A percentile compares a stretch with the other conserved stretches of the same genome.
These are phyloP conservation scores for Drosophila trapezifrons DNA, from an alignment of 1,140 invertebrate species.

Conservation along the genomic window DNA sequence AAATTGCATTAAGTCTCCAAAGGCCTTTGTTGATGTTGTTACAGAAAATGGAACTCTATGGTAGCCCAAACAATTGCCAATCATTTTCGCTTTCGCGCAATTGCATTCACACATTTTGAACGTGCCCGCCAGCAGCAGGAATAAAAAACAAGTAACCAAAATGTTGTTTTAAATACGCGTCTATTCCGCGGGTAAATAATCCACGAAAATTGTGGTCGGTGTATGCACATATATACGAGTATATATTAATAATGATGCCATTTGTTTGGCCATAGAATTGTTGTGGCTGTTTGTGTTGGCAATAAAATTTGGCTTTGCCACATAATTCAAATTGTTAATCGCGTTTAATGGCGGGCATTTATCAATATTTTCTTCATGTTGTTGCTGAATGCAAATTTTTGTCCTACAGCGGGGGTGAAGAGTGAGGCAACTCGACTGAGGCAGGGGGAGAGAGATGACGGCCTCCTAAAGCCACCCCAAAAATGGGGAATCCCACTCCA, in stretches of 20 bases:
- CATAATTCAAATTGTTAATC: conserved; percentile 83
- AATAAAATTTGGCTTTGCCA: conserved; percentile 82
- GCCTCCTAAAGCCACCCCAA: conserved; percentile 41
- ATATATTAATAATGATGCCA: conserved; percentile 80
- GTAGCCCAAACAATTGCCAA: conserved; percentile 74
- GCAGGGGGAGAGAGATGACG: neutral
- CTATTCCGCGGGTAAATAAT: conserved; percentile 42
- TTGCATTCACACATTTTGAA: conserved; percentile 72
- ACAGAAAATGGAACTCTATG: conserved; percentile 24
- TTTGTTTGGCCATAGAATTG: conserved; percentile 79
- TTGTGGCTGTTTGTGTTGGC: conserved; percentile 57
- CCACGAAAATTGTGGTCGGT: conserved; percentile 61
- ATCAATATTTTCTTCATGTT: conserved; percentile 73
- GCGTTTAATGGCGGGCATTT: conserved; percentile 82
- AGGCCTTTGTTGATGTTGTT: conserved; percentile 55
- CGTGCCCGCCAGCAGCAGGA: conserved; percentile 26
- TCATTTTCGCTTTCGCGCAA: conserved; percentile 76
- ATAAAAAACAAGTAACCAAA: conserved; percentile 42
- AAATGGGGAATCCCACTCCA: conserved; percentile 7
- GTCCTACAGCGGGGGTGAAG: neutral
- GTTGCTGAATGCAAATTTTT: conserved; percentile 57
- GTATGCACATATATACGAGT: conserved; percentile 36
- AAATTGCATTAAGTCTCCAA: conserved; percentile 76
- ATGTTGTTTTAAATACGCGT: conserved; percentile 57
- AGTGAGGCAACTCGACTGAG: neutral